A percentile compares a stretch with the other conserved stretches of the same genome.
Conservation (phyloP, 2,113 vertebrate species). For the Pterophyllum scalare region DNA sequence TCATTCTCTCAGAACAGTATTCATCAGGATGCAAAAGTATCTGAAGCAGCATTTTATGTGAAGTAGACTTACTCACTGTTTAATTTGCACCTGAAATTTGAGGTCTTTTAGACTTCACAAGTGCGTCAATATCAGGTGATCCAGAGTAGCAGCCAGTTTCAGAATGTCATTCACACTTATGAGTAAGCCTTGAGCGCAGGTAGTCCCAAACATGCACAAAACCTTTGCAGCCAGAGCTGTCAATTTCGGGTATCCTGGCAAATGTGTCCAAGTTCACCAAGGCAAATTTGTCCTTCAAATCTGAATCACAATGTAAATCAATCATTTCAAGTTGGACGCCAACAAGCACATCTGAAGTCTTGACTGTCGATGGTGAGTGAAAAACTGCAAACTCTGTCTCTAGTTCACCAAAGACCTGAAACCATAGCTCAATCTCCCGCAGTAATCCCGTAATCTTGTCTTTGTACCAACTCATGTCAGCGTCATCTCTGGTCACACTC, state of each 20-base stretch:
- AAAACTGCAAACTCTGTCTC: not conserved
- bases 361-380: slow-evolving; percentile 12
- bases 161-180: not conserved
- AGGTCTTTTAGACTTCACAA: not conserved
- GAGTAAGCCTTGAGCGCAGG: not conserved
- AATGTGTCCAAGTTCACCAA: not conserved
- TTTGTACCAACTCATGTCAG: too few relatives aligned
- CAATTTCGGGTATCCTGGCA: slow-evolving; percentile 13
- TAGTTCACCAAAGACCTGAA: too few relatives aligned
- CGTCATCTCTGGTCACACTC: too few relatives aligned
- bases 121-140: not conserved
- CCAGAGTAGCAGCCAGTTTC: not conserved
- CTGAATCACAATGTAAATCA: slow-evolving; percentile 31
- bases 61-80: not conserved
- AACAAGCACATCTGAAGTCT: not conserved
- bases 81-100: not conserved
- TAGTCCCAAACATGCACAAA: slow-evolving; percentile 34
- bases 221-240: slow-evolving; percentile 20
- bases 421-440: too few relatives aligned
- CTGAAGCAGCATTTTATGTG: not conserved
- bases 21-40: not conserved
- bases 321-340: slow-evolving; percentile 14
- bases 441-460: too few relatives aligned
- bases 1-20: not conserved
- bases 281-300: slow-evolving; percentile 28